Conservation (phyloP, 2,113 vertebrate genomes). For the Nematolebias whitei region DNA sequence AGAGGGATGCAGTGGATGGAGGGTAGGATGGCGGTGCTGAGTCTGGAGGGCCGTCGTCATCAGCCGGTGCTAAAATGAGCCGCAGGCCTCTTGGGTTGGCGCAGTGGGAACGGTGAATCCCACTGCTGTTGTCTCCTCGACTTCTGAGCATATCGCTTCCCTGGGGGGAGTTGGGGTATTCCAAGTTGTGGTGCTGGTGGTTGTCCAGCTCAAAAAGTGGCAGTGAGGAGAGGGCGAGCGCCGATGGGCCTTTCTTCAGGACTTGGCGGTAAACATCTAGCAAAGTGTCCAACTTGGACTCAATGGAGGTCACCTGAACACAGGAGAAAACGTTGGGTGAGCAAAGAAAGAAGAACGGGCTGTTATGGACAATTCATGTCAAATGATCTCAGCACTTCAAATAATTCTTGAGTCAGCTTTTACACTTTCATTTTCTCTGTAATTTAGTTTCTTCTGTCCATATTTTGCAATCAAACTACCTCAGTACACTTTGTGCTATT, state of each 20-base stretch:
- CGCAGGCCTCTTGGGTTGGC: constrained; percentile 89
- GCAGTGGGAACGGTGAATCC: constrained; percentile 84
- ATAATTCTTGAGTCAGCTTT: no score
- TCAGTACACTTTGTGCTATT: no score
- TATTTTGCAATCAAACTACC: no score
- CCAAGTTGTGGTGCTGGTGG: constrained; percentile 79
- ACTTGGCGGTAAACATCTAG: constrained; percentile 96
- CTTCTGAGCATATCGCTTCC: constrained; percentile 50
- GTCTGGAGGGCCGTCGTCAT: constrained; percentile 83
- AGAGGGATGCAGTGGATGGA: constrained; percentile 85
- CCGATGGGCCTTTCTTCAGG: constrained; percentile 89
- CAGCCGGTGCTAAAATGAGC: constrained; percentile 89
- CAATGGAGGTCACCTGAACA: constrained; percentile 94
- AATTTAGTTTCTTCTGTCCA: no score
- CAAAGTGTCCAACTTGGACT: constrained; percentile 94
- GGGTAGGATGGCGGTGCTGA: constrained; percentile 75
- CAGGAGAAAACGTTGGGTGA: background rate
- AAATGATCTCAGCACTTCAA: background rate
- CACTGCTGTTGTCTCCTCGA: constrained; percentile 59
- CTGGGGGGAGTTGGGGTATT: constrained; percentile 85
- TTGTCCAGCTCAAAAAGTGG: constrained; percentile 90
- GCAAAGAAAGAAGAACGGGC: constrained; percentile 32
- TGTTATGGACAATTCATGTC: background rate
- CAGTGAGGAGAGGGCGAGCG: constrained; percentile 88
- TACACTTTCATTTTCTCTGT: no score